Base-by-base conservation (phyloP, 2,888 invertebrate species). In the Dermolepida albohirtum region DNA sequence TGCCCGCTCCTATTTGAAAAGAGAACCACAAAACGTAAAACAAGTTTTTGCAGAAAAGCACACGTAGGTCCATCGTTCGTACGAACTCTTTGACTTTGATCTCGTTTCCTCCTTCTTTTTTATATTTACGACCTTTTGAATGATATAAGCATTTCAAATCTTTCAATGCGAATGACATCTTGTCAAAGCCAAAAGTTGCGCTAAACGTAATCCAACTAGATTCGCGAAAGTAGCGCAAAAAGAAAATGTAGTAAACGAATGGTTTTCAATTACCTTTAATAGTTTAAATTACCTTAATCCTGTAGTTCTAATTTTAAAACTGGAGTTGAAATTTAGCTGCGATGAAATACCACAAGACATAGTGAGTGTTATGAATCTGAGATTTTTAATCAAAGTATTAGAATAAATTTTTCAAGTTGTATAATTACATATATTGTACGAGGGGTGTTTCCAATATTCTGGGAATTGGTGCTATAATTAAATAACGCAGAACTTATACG, bases 81-180 rank as follows among this genome's bases (percentile, higher is more conserved):
- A 55, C 41, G 34, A 34, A 34, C 34, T 34, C 44, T 59, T 43
- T 34, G 29, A 16, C 44, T 59, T 59, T 59, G 59, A 59, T 59
- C 44, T 59, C 27, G 29, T 44, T 44, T 59, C 44, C 44, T 59
- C 27, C 14, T 44, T 44, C 44, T 57, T 59, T 54, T 50, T 6
- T 50, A 1, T 54, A 44, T 44, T 43, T 34, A 44, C 29, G 14
- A 10, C 16, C 29, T 27, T 59, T 59, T 47, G 59, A 59, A 27
- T 27, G 44, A 39, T 57, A 27, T n/a, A 57, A 29, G 43, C 43
- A 44, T 29, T 40, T 17, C 17, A n/a, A 8, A 17, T 40, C 14
- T 17, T 39, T 12, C 27, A 44, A 44, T 47, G 27, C 44, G 43
- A 12, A 44, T 59, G 59, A 44, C 59, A 59, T 43, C 59, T 59